phyloP scores from a whole-genome alignment of 2,888 invertebrate species.

The Trachelus troglodyta region DNA sequence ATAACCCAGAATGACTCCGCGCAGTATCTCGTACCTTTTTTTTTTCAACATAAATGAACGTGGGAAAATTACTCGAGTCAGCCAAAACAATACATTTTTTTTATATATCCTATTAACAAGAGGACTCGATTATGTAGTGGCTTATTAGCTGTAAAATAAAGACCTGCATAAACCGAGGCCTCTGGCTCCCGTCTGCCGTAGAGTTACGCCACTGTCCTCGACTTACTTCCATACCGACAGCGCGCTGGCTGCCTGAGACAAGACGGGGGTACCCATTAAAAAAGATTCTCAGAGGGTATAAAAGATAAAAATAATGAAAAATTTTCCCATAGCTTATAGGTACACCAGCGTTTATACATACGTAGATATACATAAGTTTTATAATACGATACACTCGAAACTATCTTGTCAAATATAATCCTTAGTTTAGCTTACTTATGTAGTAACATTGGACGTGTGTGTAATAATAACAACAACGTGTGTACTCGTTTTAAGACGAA shows the following conservation, averaged over 20 bases:
- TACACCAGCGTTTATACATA: constrained; percentile 6
- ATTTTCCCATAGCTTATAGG: background rate
- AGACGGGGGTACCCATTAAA: background rate
- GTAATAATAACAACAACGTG: constrained; percentile 24
- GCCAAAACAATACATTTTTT: background rate
- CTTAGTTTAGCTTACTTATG: constrained; percentile 39
- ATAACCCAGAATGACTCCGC: background rate
- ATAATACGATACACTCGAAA: background rate
- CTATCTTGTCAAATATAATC: constrained; percentile 36
- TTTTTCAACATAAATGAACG: background rate
- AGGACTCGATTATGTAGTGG: background rate
- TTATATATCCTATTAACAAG: background rate
- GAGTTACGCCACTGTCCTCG: background rate
- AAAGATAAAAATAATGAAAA: background rate
- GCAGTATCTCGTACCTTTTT: background rate
- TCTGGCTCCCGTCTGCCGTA: background rate
- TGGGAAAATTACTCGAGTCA: background rate
- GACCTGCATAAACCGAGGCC: background rate
- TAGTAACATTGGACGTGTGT: constrained; percentile 38
- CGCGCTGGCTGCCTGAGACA: background rate
- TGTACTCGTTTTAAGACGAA: constrained; percentile 17
- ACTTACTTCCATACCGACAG: background rate
- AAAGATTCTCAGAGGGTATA: background rate
- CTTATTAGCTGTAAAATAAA: background rate
- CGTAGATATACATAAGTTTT: constrained; percentile 3